A percentile compares a stretch with the other conserved stretches of the same genome.
Evolutionary conservation across 2,888 invertebrate genomes (phyloP).

Genomic region (Branchellion lobata): DNA sequence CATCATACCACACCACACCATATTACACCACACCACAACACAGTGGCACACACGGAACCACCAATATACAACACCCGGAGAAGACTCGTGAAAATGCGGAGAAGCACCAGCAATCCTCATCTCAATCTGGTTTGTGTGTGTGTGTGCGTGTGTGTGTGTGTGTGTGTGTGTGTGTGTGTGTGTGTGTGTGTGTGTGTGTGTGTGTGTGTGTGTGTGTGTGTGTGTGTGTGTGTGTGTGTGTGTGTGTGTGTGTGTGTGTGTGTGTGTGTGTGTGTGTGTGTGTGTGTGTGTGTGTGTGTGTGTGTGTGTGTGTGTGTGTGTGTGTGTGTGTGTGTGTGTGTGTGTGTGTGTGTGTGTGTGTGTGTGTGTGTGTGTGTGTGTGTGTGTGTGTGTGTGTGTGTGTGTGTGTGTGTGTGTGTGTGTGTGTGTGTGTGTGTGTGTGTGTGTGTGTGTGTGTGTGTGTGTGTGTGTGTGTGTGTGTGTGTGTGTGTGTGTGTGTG

Average conservation of each 20-base stretch:
- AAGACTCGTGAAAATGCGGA: not conserved
- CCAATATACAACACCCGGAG: not conserved
- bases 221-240: too few relatives aligned
- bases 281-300: too few relatives aligned
- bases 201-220: too few relatives aligned
- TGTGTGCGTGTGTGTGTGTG: too few relatives aligned
- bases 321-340: slow-evolving; percentile 29
- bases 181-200: too few relatives aligned
- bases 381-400: slow-evolving; percentile 21
- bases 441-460: too few relatives aligned
- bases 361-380: slow-evolving; percentile 21
- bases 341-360: slow-evolving; percentile 17
- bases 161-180: too few relatives aligned
- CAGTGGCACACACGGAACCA: not conserved
- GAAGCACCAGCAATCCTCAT: slow-evolving; percentile 4
- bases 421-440: slow-evolving; percentile 11
- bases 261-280: too few relatives aligned
- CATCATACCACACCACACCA: too few relatives aligned
- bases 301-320: slow-evolving; percentile 13
- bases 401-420: slow-evolving; percentile 27
- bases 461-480: too few relatives aligned
- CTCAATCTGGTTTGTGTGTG: not conserved
- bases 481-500: too few relatives aligned
- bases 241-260: too few relatives aligned
- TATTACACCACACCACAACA: not conserved